Evolutionary conservation across 2,888 invertebrate species (phyloP).

Genomic region (Ceriagrion tenellum): DNA sequence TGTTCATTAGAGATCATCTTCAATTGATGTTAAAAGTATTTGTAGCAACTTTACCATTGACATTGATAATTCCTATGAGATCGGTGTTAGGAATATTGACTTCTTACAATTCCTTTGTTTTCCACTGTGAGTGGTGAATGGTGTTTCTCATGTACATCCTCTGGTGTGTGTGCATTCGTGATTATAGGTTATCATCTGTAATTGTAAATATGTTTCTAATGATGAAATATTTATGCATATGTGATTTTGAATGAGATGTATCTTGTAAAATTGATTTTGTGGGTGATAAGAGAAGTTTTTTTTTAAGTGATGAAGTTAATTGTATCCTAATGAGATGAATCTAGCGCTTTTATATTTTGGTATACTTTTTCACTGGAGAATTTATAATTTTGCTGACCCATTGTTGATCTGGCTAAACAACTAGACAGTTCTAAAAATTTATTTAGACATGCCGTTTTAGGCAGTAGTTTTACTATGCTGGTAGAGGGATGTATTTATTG

Average conservation of each 20-base stretch:
- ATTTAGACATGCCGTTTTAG: constrained; percentile 24
- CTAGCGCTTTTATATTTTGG: constrained; percentile 55
- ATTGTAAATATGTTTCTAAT: constrained; percentile 14
- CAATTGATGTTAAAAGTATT: constrained; percentile 15
- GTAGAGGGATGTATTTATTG: constrained; percentile 39
- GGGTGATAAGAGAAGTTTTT: constrained; percentile 32
- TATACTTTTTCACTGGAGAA: constrained; percentile 42
- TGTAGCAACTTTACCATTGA: constrained; percentile 35
- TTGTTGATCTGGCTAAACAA: constrained; percentile 51
- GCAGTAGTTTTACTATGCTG: constrained; percentile 50
- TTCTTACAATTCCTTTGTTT: constrained; percentile 16
- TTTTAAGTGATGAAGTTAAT: constrained; percentile 31
- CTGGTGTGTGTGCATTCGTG: constrained; percentile 45
- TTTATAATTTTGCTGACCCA: constrained; percentile 54
- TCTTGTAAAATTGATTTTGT: constrained; percentile 51
- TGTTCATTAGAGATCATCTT: constrained; percentile 27
- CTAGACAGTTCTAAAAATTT: constrained; percentile 38
- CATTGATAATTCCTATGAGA: constrained; percentile 53
- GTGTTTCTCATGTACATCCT: constrained; percentile 29
- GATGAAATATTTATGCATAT: constrained; percentile 47
- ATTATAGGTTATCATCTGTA: constrained; percentile 31
- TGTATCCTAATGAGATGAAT: constrained; percentile 28
- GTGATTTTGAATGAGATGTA: constrained; percentile 51
- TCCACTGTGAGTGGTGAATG: constrained; percentile 16
- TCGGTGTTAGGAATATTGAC: constrained; percentile 45